These are phyloP conservation scores for Menidia menidia DNA, from an alignment of 2,797 vertebrate species.

Conservation along the genomic window DNA sequence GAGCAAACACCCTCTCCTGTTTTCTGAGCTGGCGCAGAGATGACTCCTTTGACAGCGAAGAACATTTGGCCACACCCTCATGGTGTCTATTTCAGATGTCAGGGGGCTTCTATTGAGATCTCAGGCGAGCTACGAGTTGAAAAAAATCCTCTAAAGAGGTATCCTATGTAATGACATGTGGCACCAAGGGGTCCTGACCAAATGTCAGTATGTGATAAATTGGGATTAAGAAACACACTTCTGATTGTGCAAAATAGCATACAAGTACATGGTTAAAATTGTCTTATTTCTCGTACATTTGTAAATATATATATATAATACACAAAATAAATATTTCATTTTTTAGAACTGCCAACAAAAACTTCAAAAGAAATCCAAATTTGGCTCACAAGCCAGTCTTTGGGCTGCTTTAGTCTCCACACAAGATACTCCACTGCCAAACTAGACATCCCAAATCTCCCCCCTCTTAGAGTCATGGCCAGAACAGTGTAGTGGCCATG, in stretches of 20 bases:
- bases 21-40: no score
- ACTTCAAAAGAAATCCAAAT: slow-evolving; percentile 26
- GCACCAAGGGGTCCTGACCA: no score
- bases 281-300: slow-evolving; percentile 23
- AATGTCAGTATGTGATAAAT: no score
- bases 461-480: slow-evolving; percentile 20
- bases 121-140: neutral
- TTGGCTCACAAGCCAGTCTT: slow-evolving; percentile 39
- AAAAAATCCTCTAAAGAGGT: neutral
- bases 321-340: neutral
- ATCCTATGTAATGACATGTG: neutral
- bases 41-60: no score
- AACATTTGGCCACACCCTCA: no score
- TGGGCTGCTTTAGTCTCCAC: slow-evolving; percentile 42
- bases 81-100: no score
- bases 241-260: slow-evolving; percentile 59
- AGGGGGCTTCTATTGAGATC: no score
- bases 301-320: neutral
- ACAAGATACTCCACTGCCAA: slow-evolving; percentile 41
- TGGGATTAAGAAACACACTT: slow-evolving; percentile 43
- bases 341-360: slow-evolving; percentile 36
- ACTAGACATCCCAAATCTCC: slow-evolving; percentile 41
- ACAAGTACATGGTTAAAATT: slow-evolving; percentile 43
- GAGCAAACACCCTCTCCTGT: no score
- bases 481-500: slow-evolving; percentile 28